phyloP scores from a whole-genome alignment of 2,888 invertebrate species.

The Drosophila acutilabella region DNA sequence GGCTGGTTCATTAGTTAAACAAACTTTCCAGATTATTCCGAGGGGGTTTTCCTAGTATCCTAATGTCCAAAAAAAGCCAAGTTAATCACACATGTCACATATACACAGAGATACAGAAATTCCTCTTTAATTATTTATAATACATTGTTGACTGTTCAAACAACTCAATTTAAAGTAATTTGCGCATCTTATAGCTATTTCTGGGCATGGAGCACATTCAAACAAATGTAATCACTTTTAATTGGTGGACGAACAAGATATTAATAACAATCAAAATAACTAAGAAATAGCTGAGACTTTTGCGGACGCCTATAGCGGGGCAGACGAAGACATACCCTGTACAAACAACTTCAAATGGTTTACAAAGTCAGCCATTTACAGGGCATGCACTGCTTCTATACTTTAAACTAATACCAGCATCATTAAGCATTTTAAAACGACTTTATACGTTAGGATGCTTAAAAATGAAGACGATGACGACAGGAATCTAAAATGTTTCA shows the following conservation, averaged over 20 bases:
- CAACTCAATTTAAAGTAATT: slow-evolving; percentile 49
- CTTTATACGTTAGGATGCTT: slow-evolving; percentile 21
- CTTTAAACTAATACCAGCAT: slow-evolving; percentile 31
- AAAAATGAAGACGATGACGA: slow-evolving; percentile 19
- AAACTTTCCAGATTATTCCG: slow-evolving; percentile 33
- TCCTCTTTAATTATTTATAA: slow-evolving; percentile 23
- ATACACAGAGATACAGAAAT: not conserved
- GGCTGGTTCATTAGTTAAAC: slow-evolving; percentile 49
- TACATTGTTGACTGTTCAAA: slow-evolving; percentile 34
- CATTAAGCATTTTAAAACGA: slow-evolving; percentile 38
- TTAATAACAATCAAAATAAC: slow-evolving; percentile 38
- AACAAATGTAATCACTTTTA: slow-evolving; percentile 49
- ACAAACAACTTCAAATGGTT: not conserved
- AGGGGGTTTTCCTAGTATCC: slow-evolving; percentile 35
- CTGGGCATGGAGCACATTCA: slow-evolving; percentile 11
- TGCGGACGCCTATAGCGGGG: not conserved
- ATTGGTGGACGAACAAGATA: slow-evolving; percentile 31
- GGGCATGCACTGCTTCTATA: slow-evolving; percentile 24
- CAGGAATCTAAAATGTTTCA: slow-evolving; percentile 18
- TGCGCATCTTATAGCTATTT: slow-evolving; percentile 53
- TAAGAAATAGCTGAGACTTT: slow-evolving; percentile 10
- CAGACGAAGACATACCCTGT: slow-evolving; percentile 15
- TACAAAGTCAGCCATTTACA: not conserved
- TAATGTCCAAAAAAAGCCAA: not conserved
- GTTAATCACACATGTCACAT: slow-evolving; percentile 14